phyloP scores from a whole-genome alignment of 1,140 invertebrate genomes.

The Geopemphigus sp. region DNA sequence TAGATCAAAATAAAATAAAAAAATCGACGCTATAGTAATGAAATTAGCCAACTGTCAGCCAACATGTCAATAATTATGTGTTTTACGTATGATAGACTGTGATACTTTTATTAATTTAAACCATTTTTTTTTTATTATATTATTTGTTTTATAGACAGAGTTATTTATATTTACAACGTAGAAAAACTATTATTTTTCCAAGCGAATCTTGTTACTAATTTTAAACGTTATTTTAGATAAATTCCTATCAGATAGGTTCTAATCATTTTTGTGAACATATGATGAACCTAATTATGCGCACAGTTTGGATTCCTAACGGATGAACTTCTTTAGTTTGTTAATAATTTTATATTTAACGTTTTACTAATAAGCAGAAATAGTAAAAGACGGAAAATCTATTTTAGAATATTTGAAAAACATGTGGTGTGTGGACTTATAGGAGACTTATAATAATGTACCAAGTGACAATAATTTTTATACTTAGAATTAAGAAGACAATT shows the following conservation, averaged over 20 bases:
- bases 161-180: background rate
- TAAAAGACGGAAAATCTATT: no score
- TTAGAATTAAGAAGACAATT: no score
- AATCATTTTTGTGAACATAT: background rate
- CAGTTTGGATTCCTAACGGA: background rate
- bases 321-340: background rate
- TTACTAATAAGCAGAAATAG: no score
- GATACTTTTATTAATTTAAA: constrained; percentile 4
- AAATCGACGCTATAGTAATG: no score
- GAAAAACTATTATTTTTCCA: background rate
- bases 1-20: no score
- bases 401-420: no score
- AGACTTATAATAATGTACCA: background rate
- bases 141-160: background rate
- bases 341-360: background rate
- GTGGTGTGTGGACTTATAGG: no score
- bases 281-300: background rate
- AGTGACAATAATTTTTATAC: constrained; percentile 15
- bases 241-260: background rate
- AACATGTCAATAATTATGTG: background rate
- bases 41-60: no score
- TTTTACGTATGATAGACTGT: background rate
- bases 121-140: background rate
- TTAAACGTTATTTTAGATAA: constrained; percentile 1
- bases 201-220: background rate